phyloP scores from a whole-genome alignment of 1,140 invertebrate species.

The Odontomachus brunneus region DNA sequence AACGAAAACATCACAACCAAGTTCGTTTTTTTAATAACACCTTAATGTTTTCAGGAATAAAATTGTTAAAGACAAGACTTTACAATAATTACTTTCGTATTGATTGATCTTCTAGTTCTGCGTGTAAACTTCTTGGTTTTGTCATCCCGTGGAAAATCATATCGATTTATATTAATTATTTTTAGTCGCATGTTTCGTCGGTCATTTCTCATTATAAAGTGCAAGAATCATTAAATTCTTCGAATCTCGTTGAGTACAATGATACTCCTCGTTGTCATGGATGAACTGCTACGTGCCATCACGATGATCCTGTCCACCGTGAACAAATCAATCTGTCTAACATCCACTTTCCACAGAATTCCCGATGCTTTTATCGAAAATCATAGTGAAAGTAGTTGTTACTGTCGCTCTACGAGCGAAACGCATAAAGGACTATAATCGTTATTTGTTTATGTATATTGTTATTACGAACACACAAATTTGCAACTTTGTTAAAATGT shows the following conservation, averaged over 20 bases:
- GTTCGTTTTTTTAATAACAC: too few species aligned
- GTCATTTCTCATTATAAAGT: constrained; percentile 17
- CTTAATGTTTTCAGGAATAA: too few species aligned
- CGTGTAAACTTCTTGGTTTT: not conserved
- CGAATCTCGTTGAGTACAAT: not conserved
- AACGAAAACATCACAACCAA: too few species aligned
- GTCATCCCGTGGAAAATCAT: not conserved
- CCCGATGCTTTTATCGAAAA: constrained; percentile 61
- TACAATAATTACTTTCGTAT: not conserved
- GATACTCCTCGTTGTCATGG: constrained; percentile 10
- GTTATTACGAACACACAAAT: not conserved
- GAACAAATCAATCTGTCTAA: constrained; percentile 23
- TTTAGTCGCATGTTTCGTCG: not conserved
- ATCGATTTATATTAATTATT: not conserved
- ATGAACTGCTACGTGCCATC: constrained; percentile 49
- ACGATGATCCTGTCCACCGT: constrained; percentile 21
- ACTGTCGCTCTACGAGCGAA: constrained; percentile 13
- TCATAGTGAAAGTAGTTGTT: constrained; percentile 68
- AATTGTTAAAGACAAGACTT: too few species aligned
- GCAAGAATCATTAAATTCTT: not conserved
- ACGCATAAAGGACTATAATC: not conserved
- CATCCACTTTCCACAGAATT: constrained; percentile 71
- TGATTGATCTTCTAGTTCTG: constrained; percentile 33
- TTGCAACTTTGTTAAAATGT: not conserved
- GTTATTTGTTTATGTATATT: constrained; percentile 10